Percentiles rank a stretch among this genome's conserved stretches.
These are phyloP conservation scores for Scarus forsteni DNA, from an alignment of 2,797 vertebrate genomes.

Conservation along the genomic window DNA sequence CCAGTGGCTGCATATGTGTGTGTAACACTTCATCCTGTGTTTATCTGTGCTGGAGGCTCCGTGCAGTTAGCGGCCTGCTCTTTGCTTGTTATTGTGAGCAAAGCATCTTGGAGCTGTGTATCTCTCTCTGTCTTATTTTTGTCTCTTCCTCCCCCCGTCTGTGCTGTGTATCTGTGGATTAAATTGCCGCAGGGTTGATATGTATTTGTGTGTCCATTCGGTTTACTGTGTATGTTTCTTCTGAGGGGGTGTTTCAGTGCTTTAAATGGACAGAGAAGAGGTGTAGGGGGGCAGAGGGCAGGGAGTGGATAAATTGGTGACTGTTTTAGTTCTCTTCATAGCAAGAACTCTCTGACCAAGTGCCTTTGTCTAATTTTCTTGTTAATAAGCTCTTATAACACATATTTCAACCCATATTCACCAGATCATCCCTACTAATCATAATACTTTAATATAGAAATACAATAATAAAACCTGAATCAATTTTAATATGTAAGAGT, in stretches of 20 bases:
- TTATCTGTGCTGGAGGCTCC: slow-evolving; percentile 62
- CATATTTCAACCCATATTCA: too few relatives aligned
- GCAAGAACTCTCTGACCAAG: too few relatives aligned
- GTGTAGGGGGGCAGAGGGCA: not conserved
- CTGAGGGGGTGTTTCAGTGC: slow-evolving; percentile 12
- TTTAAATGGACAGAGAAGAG: slow-evolving; percentile 20
- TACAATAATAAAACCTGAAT: too few relatives aligned
- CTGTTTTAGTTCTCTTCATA: not conserved
- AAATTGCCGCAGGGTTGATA: slow-evolving; percentile 47
- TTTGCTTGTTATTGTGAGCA: slow-evolving; percentile 67
- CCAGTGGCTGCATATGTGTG: slow-evolving; percentile 42
- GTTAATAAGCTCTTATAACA: too few relatives aligned
- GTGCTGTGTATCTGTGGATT: slow-evolving; percentile 47
- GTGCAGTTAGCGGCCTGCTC: slow-evolving; percentile 52
- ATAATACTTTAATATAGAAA: too few relatives aligned
- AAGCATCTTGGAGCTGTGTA: slow-evolving; percentile 62
- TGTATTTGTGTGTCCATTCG: slow-evolving; percentile 36
- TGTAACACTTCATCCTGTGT: slow-evolving; percentile 41
- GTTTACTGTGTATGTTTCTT: slow-evolving; percentile 22
- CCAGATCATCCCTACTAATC: too few relatives aligned
- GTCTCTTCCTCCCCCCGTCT: slow-evolving; percentile 3
- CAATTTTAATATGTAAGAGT: too few relatives aligned
- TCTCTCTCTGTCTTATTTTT: slow-evolving; percentile 38
- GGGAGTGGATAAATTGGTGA: slow-evolving; percentile 24
- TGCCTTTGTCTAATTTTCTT: too few relatives aligned